Percentiles rank a stretch among this genome's conserved stretches.
These are phyloP conservation scores for Perizoma flavofasciatum DNA, from an alignment of 2,888 invertebrate species.

Conservation along the genomic window DNA sequence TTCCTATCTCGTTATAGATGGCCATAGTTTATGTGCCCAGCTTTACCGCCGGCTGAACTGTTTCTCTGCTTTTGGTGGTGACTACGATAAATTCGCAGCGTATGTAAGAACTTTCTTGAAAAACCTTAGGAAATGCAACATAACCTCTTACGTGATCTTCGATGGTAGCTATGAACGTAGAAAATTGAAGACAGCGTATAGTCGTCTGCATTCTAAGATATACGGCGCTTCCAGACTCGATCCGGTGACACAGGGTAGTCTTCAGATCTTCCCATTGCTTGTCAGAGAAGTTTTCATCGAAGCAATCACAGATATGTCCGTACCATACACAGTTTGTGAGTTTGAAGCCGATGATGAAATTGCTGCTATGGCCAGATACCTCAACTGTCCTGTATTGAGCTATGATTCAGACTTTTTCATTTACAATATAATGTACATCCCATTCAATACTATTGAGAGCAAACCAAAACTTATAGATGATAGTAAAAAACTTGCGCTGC, in stretches of 20 bases:
- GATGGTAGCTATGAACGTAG: conserved; percentile 91
- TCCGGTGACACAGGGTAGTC: conserved; percentile 78
- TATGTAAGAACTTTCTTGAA: conserved; percentile 87
- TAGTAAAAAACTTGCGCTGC: conserved; percentile 70
- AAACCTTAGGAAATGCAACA: conserved; percentile 86
- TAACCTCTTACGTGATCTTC: conserved; percentile 89
- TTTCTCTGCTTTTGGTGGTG: conserved; percentile 92
- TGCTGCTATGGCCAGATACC: conserved; percentile 89
- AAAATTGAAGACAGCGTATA: conserved; percentile 87
- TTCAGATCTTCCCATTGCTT: conserved; percentile 89
- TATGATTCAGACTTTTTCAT: conserved; percentile 98
- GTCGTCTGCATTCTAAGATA: conserved; percentile 85
- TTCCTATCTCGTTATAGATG: conserved; percentile 90
- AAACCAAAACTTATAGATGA: conserved; percentile 62
- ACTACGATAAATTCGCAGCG: conserved; percentile 90
- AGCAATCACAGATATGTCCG: conserved; percentile 85
- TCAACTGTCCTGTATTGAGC: conserved; percentile 94
- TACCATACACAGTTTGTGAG: conserved; percentile 89
- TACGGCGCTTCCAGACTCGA: conserved; percentile 82
- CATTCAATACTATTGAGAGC: conserved; percentile 86
- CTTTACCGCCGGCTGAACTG: conserved; percentile 86
- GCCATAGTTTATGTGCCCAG: conserved; percentile 89
- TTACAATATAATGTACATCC: conserved; percentile 92
- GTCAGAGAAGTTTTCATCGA: conserved; percentile 89
- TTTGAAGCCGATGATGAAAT: conserved; percentile 96